Evolutionary conservation across 2,888 invertebrate genomes (phyloP), one percentile per base, ranked within the genome.

Genomic region (Ectropis crepuscularia): DNA sequence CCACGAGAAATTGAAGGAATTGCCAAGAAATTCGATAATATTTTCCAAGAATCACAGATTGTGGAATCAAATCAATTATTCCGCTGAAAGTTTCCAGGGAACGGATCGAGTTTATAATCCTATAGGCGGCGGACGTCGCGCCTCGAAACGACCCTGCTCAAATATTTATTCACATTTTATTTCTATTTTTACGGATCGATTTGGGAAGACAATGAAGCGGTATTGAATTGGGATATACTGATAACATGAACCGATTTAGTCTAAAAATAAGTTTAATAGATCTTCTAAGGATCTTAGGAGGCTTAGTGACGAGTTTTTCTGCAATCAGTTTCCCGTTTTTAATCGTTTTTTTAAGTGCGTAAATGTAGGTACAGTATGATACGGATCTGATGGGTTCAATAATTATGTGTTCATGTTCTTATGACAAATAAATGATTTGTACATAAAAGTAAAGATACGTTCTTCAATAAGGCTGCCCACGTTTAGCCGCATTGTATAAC

Each of bases 31-130:
- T 46, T 58, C 43, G 28, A 48, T 49, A 51, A 53, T 51, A 53
- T 64, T 60, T 63, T 43, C 55, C 51, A 28, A 51, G 59, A 59
- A 59, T 57, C 38, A 41, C 38, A 60, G 55, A 64, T 60, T 64
- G 59, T 42, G 51, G 55, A 48, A 60, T 60, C 60, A 38, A 64
- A 60, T 60, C 64, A 60, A 64, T 64, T 60, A 64, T 64, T 55
- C 59, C n/a, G 50, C 42, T 51, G 55, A 57, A 64, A 60, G 59
- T 64, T 64, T 51, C 60, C 50, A 43, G 11, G 47, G 55, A 51
- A 47, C 49, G 42, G 47, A 64, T 60, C 39, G 49, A 60, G 60
- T 59, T 64, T 51, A 51, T 60, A 64, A 64, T 60, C 59, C 16
- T 46, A 51, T 37, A 49, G 42, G 48, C 46, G 55, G 45, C 45